Evolutionary conservation across 1,140 invertebrate genomes (phyloP).

Genomic region (Belonocnema kinseyi): DNA sequence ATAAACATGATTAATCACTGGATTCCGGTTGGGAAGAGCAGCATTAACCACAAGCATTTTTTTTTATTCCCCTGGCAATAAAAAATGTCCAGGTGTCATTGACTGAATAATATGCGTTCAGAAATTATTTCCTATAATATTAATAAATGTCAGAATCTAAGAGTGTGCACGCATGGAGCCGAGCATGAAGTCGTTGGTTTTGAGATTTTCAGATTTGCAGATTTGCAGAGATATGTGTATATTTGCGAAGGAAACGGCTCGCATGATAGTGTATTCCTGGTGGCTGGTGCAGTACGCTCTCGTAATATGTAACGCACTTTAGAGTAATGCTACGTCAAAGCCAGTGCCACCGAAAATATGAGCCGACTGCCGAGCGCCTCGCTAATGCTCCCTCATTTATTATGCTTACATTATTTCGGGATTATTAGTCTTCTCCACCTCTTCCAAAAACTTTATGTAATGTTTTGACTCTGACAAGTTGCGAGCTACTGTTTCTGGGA

Average conservation of each 20-base stretch:
- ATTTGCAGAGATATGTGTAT: not conserved
- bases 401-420: constrained; percentile 75
- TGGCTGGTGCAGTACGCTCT: constrained; percentile 42
- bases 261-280: not conserved
- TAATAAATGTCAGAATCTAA: too few relatives aligned
- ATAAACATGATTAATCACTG: too few relatives aligned
- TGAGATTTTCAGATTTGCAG: not conserved
- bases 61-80: too few relatives aligned
- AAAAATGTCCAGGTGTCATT: too few relatives aligned
- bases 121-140: too few relatives aligned
- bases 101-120: too few relatives aligned
- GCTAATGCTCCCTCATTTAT: constrained; percentile 73
- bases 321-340: constrained; percentile 75
- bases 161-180: too few relatives aligned
- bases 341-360: constrained; percentile 75
- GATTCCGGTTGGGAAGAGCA: too few relatives aligned
- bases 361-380: constrained; percentile 70
- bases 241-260: not conserved
- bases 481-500: constrained; percentile 49
- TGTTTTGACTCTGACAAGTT: constrained; percentile 60
- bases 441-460: constrained; percentile 63
- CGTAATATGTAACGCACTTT: constrained; percentile 73
- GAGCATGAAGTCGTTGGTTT: too few relatives aligned
- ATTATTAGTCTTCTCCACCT: constrained; percentile 71
- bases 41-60: too few relatives aligned